Base-by-base conservation (phyloP, 2,113 vertebrate genomes). In the Pogonocichla stellata region DNA sequence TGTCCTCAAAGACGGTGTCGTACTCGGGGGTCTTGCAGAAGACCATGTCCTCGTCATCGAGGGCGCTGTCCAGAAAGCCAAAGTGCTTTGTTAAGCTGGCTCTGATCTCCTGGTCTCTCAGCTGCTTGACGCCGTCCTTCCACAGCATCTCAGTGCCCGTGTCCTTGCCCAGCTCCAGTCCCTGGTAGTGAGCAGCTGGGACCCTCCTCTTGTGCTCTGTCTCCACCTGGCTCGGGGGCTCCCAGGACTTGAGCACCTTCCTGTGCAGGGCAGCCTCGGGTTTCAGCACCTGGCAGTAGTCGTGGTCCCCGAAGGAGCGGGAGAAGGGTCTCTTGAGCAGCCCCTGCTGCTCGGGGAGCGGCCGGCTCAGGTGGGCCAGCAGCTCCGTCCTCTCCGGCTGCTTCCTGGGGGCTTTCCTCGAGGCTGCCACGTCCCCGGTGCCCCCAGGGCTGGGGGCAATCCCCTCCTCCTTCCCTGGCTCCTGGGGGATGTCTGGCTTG, bases 351-450 rank as follows among this genome's bases (percentile, higher is more conserved):
- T 98, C 97, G 1, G 85, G 95, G 7, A 86, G 69, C 23, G 91
- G 96, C 5, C 96, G 97, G 70, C 97, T 98, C 92, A 99, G 98
- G 93, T 99, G 99, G 36, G 99, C 99, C 4, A 99, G 99, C 70
- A 99, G 98, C 98, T 99, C 99, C 3, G 99, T 99, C 95, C 99
- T 98, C 97, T 99, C 99, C 0, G 98, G 99, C 24, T 98, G 98
- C 97, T 99, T 99, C 96, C 98, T 98, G 73, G 97, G 96, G 70
- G 95, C 97, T 94, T 97, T 98, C 78, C 20, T 53, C 3, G 88
- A 86, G 73, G 96, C 86, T 95, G 97, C 94, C 61, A 56, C 2
- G 7, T 97, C 80, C 77, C 96, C 95, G 96, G 97, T 3, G 19
- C 65, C 54, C 81, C 93, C 51, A 2, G 96, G 8, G 85, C 73